Percentiles rank a stretch among this genome's conserved stretches.
Conservation (phyloP, 2,888 invertebrate species). For the Lordiphosa fenestrarum region DNA sequence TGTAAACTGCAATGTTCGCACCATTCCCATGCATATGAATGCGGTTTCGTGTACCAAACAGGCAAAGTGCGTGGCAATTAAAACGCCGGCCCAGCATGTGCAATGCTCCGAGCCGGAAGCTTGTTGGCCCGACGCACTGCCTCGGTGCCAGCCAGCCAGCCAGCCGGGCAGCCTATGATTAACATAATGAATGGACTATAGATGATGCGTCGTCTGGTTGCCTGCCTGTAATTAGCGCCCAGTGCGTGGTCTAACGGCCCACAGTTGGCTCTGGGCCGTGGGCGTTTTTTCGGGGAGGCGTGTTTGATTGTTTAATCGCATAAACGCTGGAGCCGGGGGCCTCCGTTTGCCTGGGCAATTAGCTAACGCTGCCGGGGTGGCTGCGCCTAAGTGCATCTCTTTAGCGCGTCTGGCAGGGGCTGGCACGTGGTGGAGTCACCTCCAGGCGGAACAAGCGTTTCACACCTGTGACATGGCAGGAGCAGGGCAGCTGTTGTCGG, state of each 20-base stretch:
- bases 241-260: constrained; percentile 8
- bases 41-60: neutral
- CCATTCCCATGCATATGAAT: neutral
- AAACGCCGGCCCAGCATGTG: constrained; percentile 9
- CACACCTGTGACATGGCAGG: neutral
- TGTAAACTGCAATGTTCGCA: constrained; percentile 5
- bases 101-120: constrained; percentile 32
- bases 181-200: constrained; percentile 51
- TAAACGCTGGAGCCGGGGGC: constrained; percentile 32
- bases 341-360: constrained; percentile 57
- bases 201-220: constrained; percentile 4
- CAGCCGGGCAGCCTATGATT: constrained; percentile 53
- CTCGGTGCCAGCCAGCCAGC: too few relatives aligned
- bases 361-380: constrained; percentile 4
- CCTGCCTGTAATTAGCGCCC: constrained; percentile 49
- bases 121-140: constrained; percentile 51
- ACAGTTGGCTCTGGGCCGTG: constrained; percentile 50
- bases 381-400: neutral
- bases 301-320: constrained; percentile 70
- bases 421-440: too few relatives aligned
- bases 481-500: constrained; percentile 15
- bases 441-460: neutral
- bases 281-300: constrained; percentile 54
- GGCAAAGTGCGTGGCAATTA: constrained; percentile 19
- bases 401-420: neutral